These are phyloP conservation scores for Pipistrellus pipistrellus DNA, from an alignment of 2,797 vertebrate species.

Conservation along the genomic window DNA sequence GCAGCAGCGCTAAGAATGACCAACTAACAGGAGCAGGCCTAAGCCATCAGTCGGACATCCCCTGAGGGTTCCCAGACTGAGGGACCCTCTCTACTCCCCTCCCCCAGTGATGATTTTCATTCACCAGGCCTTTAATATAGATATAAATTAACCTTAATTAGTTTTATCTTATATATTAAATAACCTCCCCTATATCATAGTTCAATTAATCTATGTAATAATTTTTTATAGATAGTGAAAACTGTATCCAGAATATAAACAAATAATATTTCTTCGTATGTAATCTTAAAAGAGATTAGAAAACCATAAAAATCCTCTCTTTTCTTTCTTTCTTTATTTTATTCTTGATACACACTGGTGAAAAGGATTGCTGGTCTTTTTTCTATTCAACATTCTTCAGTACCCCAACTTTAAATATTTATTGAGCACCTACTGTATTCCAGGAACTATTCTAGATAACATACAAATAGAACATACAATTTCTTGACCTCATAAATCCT, in stretches of 20 bases:
- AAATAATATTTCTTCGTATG: not conserved
- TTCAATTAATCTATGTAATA: not conserved
- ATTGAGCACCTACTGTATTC: not conserved
- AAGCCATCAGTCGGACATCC: too few relatives aligned
- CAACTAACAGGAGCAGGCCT: too few relatives aligned
- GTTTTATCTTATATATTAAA: constrained; percentile 27
- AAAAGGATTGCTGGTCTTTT: not conserved
- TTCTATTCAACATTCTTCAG: not conserved
- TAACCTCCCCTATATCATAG: not conserved
- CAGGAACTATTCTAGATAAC: not conserved
- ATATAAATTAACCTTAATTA: not conserved
- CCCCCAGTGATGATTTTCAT: too few relatives aligned
- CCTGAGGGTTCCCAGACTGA: too few relatives aligned
- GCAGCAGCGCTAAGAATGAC: too few relatives aligned
- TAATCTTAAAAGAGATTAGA: constrained; percentile 33
- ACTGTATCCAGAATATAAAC: not conserved
- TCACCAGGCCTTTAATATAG: too few relatives aligned
- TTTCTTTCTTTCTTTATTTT: constrained; percentile 17
- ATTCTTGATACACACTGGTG: not conserved
- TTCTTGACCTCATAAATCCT: not conserved
- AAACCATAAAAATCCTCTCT: not conserved
- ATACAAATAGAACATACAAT: not conserved
- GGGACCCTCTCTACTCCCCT: rapidly evolving
- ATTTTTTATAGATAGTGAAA: not conserved
- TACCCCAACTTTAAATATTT: constrained; percentile 22